Evolutionary conservation across 2,888 invertebrate genomes (phyloP), one percentile per base, ranked within the genome.

Genomic region (Andricus curvator): DNA sequence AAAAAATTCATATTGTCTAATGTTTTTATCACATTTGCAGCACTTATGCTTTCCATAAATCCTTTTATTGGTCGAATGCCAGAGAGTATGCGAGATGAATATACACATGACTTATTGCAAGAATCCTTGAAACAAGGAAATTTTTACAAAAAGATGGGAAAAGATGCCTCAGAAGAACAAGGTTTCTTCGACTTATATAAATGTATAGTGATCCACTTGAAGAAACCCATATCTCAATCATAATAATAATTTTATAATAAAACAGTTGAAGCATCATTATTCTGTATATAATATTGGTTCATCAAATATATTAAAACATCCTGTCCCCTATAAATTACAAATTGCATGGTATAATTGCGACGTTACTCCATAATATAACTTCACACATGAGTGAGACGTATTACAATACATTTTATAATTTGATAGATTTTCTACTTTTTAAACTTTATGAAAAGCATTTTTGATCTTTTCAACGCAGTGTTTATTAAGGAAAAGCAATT

Each of bases 41-140:
- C 95, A 87, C 95, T 96, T 66, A 93, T 95, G 96, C 96, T 0
- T 94, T 5, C 17, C 17, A 5, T 96, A 2, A 96, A 95, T 88
- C 96, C 96, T 0, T 96, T 96, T 88, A 89, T 95, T 81, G 93
- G 93, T 9, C 93, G 94, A 67, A 94, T 96, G 68, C 95, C 96
- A 0, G 88, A 92, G 1, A 90, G 94, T 0, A 88, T 95, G 41
- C 94, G 94, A 66, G 94, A 95, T 2, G 94, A 95, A 8, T 96
- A 95, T 89, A 91, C 95, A 17, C 92, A 94, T 22, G 96, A 96
- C 85, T 94, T 95, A 80, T 87, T 95, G 9, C 91, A 93, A 1
- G 94, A 94, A 83, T 91, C 94, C 9, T 88, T 93, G 0, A 93
- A 51, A 20, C 48, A 51, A 51, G 29, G 29, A 20, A 9, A 4